Percentiles rank a stretch among this genome's conserved stretches.
These are phyloP conservation scores for Phortica okadai DNA, from an alignment of 2,888 invertebrate species.

Conservation along the genomic window DNA sequence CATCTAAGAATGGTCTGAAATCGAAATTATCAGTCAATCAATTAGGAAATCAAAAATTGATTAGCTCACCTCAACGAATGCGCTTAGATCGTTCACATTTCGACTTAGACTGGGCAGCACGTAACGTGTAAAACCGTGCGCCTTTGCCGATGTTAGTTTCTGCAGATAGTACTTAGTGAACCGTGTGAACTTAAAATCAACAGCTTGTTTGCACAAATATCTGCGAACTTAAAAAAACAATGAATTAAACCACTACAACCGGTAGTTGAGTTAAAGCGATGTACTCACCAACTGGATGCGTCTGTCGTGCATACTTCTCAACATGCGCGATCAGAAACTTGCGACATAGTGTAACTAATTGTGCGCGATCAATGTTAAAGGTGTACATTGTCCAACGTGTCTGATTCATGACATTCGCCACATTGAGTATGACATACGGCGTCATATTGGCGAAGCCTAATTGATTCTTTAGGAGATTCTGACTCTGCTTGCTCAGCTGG, in stretches of 20 bases:
- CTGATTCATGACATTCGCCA: conserved; percentile 67
- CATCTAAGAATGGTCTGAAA: background rate
- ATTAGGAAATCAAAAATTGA: background rate
- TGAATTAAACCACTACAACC: background rate
- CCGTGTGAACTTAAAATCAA: background rate
- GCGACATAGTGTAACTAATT: background rate
- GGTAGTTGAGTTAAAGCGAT: background rate
- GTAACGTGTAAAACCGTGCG: background rate
- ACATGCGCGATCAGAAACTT: background rate
- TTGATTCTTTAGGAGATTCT: conserved; percentile 48
- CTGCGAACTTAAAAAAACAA: background rate
- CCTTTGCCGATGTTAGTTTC: background rate
- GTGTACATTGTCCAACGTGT: conserved; percentile 69
- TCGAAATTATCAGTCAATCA: background rate
- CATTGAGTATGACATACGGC: conserved; percentile 66
- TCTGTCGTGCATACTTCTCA: background rate
- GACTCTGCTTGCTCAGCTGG: conserved; percentile 53
- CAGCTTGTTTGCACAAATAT: background rate
- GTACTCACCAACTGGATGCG: conserved; percentile 12
- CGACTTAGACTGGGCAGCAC: background rate
- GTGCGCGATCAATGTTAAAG: conserved; percentile 60
- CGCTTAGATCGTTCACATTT: background rate
- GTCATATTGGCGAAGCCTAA: conserved; percentile 63
- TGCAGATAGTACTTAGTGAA: background rate
- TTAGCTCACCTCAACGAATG: background rate